Evolutionary conservation across 2,113 vertebrate genomes (phyloP), one percentile per base, ranked within the genome.

Genomic region (Oceanodroma tethys): DNA sequence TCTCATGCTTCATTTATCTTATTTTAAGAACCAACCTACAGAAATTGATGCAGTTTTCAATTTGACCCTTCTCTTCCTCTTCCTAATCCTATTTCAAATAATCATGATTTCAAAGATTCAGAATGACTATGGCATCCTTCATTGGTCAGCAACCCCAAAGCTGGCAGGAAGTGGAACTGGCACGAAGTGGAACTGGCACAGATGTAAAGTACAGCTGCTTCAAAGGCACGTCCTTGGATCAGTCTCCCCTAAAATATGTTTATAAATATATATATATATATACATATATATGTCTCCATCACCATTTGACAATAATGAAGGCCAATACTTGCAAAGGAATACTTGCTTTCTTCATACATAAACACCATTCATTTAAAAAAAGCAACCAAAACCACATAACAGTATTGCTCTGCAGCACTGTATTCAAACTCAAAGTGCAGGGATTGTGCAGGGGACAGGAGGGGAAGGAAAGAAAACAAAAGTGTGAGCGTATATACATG

Each of bases 51-150:
- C 27, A 25, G 20, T 72, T 92, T 93, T 74, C 59, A 80, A 40
- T 82, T 73, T 73, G 71, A 80, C 66, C 40, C 60, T 90, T 93
- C 36, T 42, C n/a, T 67, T 90, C 81, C 50, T 90, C 38, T 79
- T 93, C 70, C 62, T 93, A 90, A 92, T 86, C 23, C 21, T 90
- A 65, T 92, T 97, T 75, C 62, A 96, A 38, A 73, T 76, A 86
- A 68, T 53, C 40, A 81, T 73, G 23, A 70, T 48, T 81, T 96
- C 59, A 74, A 63, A 93, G 45, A 78, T 81, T 83, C 83, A 66
- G 38, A 93, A 80, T 27, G 45, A 88, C 38, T 29, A 18, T 6
- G 32, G 50, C 47, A 86, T 83, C 38, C 80, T 70, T 92, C 59
- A 73, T 30, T 62, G 53, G 66, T 62, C 74, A 80, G 40, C 6